Conservation (phyloP, 35 echinoderm and acorn worm genomes). For the Ophiothrix spiculata region DNA sequence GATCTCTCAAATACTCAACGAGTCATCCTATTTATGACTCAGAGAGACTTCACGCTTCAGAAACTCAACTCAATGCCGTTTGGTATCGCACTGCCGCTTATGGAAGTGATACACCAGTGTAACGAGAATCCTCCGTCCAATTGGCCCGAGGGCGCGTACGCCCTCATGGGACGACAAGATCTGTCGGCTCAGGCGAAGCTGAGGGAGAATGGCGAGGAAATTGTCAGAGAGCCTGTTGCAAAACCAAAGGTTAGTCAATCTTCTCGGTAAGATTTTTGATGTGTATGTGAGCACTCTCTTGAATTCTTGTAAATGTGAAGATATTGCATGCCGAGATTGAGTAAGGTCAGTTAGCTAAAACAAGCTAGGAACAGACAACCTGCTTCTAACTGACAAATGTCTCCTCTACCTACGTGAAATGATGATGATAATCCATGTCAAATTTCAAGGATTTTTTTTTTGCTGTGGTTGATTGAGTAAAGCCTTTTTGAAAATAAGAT, state of each 20-base stretch:
- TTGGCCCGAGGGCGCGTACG: conserved; percentile 88
- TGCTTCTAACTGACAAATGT: too few species aligned
- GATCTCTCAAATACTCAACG: conserved; percentile 44
- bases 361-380: too few species aligned
- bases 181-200: conserved; percentile 63
- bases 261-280: too few species aligned
- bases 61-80: conserved; percentile 59
- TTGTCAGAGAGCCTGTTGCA: not conserved
- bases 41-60: conserved; percentile 48
- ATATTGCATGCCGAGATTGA: too few species aligned
- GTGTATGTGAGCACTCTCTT: too few species aligned
- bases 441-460: too few species aligned
- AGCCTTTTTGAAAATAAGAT: too few species aligned
- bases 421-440: too few species aligned
- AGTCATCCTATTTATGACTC: conserved; percentile 78
- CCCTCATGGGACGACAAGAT: conserved; percentile 80
- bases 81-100: conserved; percentile 72
- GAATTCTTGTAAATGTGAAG: too few species aligned
- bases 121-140: conserved; percentile 63
- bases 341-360: too few species aligned
- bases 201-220: conserved; percentile 19
- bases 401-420: too few species aligned
- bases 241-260: not conserved
- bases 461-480: too few species aligned
- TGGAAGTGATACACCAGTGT: conserved; percentile 67